Conservation (phyloP, 2,797 vertebrate genomes). For the Argya squamiceps region DNA sequence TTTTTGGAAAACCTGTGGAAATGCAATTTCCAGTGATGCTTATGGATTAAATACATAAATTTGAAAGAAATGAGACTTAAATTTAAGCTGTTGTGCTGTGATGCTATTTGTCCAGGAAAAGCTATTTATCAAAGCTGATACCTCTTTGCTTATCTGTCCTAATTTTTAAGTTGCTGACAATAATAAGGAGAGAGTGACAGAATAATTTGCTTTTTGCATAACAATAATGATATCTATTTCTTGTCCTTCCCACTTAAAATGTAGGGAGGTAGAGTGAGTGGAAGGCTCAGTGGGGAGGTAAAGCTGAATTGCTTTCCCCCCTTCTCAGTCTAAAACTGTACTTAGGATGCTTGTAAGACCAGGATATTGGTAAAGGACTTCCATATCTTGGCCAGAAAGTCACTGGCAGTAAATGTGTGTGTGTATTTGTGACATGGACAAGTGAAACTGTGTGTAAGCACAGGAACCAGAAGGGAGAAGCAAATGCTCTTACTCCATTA, state of each 20-base stretch:
- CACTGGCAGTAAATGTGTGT: fast-evolving
- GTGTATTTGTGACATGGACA: not conserved
- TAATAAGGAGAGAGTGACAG: not conserved
- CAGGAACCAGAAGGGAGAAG: not conserved
- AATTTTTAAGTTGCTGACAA: not conserved
- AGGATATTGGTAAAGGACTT: not conserved
- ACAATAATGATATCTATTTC: not conserved
- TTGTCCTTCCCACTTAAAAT: not conserved
- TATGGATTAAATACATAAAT: not conserved
- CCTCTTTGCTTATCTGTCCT: not conserved
- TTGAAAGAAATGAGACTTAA: not conserved
- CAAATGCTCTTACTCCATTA: not conserved
- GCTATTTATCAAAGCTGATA: not conserved
- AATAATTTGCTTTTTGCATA: not conserved
- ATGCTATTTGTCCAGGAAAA: not conserved
- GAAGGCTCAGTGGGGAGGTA: not conserved
- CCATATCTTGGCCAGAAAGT: not conserved
- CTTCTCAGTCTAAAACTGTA: not conserved
- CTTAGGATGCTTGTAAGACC: not conserved
- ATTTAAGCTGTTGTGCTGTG: not conserved
- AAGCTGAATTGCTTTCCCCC: not conserved
- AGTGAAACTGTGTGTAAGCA: not conserved
- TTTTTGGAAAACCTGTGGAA: not conserved
- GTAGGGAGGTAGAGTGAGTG: not conserved
- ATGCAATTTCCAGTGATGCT: not conserved